Evolutionary conservation across 2,888 invertebrate genomes (phyloP).

Genomic region (Acronicta aceris): DNA sequence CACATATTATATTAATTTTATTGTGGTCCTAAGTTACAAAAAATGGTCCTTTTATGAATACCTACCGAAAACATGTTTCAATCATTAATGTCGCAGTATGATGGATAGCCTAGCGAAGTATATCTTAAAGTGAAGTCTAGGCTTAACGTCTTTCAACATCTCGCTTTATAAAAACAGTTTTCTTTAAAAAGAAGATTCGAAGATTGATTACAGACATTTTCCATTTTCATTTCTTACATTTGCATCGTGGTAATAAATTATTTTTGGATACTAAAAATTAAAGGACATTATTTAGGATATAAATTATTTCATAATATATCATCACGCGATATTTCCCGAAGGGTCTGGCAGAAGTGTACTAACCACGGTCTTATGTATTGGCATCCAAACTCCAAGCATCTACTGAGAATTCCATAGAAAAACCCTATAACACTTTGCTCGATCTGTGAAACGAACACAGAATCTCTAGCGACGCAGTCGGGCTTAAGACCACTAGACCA

Average conservation of each 20-base stretch:
- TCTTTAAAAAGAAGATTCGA: neutral
- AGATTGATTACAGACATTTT: constrained; percentile 18
- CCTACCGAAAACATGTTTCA: neutral
- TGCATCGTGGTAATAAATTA: neutral
- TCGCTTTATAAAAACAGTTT: neutral
- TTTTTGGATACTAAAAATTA: neutral
- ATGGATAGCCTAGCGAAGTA: constrained; percentile 4
- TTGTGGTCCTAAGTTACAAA: neutral
- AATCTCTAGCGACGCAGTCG: too few species aligned
- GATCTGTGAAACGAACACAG: too few species aligned
- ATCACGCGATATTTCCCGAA: too few species aligned
- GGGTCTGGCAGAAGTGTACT: too few species aligned
- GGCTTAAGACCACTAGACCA: too few species aligned
- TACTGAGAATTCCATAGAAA: too few species aligned
- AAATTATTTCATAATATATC: too few species aligned
- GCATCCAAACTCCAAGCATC: too few species aligned
- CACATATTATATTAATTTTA: neutral
- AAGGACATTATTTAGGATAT: neutral
- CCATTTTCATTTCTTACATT: neutral
- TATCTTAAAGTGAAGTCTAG: neutral
- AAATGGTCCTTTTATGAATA: neutral
- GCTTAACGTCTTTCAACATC: constrained; percentile 7
- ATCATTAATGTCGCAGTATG: neutral
- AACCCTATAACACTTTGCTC: too few species aligned
- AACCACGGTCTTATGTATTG: too few species aligned